Conservation (phyloP, 2,797 vertebrate genomes). For the Okamejei kenojei region DNA sequence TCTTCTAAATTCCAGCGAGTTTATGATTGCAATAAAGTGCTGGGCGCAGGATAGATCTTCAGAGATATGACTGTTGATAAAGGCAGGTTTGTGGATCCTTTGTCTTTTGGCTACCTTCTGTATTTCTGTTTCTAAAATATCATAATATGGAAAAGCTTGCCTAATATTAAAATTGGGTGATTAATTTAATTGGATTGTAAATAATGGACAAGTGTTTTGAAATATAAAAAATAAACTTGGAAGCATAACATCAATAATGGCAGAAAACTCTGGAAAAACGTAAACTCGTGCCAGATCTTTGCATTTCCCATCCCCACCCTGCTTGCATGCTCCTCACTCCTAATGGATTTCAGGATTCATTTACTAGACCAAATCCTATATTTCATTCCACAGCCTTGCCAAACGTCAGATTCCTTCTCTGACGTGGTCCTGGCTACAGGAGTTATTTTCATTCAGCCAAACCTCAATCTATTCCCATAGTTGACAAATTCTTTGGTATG, state of each 20-base stretch:
- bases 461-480: background rate
- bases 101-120: background rate
- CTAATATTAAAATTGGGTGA: background rate
- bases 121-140: background rate
- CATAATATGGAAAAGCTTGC: background rate
- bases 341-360: background rate
- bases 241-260: background rate
- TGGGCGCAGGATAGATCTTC: no score
- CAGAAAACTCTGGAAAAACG: background rate
- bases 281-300: background rate
- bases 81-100: no score
- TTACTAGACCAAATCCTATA: conserved; percentile 8
- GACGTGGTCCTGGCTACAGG: background rate
- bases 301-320: background rate
- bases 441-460: background rate
- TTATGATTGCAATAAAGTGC: no score
- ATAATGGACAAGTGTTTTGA: background rate
- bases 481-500: background rate
- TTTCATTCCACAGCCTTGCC: background rate
- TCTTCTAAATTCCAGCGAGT: no score
- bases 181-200: background rate
- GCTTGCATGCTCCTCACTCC: background rate
- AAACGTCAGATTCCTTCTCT: background rate
- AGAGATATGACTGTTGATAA: no score
- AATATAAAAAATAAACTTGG: background rate